Conservation (phyloP, 2,797 vertebrate genomes). For the Vespertilio murinus region DNA sequence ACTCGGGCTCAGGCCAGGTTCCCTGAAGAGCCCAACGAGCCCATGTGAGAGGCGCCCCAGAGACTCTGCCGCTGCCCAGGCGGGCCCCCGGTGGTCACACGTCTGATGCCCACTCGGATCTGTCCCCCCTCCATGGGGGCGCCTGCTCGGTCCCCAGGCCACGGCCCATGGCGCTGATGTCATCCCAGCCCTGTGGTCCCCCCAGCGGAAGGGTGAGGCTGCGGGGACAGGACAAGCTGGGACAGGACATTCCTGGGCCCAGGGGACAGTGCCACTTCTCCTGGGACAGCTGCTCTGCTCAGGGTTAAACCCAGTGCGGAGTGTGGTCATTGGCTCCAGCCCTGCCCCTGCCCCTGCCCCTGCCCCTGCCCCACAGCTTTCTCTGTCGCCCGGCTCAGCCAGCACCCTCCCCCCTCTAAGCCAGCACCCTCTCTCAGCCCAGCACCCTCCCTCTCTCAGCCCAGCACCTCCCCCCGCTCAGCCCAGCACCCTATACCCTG, state of each 20-base stretch:
- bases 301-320: background rate
- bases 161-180: background rate
- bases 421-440: no score
- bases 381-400: background rate
- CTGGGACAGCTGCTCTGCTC: background rate
- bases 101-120: fast-evolving
- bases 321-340: background rate
- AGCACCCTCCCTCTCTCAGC: no score
- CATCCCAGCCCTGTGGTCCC: background rate
- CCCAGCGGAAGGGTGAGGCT: background rate
- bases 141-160: background rate
- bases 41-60: background rate
- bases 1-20: background rate
- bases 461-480: no score
- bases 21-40: background rate
- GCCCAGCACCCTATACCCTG: background rate
- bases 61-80: background rate
- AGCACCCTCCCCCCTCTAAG: background rate
- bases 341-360: background rate
- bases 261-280: background rate
- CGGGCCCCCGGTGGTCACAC: background rate
- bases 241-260: background rate
- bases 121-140: background rate
- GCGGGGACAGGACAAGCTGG: background rate
- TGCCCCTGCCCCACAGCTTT: background rate